Percentiles rank a stretch among this genome's conserved stretches.
Conservation (phyloP, 2,888 invertebrate genomes). For the Epinotia nisella region DNA sequence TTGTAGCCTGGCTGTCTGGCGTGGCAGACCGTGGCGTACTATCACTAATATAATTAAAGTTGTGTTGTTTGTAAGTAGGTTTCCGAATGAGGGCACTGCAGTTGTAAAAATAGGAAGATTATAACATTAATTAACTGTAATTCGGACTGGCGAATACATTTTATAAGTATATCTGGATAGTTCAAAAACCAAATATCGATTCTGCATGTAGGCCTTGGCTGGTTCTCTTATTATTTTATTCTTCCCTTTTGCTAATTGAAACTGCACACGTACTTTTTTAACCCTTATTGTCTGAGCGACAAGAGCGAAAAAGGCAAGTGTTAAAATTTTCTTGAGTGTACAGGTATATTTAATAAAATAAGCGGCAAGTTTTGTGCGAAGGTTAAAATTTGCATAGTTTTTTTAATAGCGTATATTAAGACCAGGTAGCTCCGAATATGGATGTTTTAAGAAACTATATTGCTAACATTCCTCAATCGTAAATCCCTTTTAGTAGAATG, state of each 20-base stretch:
- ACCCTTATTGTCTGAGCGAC: too few species aligned
- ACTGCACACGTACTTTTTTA: too few species aligned
- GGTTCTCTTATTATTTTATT: too few species aligned
- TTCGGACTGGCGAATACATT: background rate
- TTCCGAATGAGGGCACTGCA: background rate
- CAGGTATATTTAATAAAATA: background rate
- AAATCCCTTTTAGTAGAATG: background rate
- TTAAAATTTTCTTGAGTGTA: too few species aligned
- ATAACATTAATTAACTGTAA: background rate
- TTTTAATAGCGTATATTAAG: background rate
- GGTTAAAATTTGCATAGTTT: conserved; percentile 19
- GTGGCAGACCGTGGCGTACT: background rate
- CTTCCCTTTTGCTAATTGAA: too few species aligned
- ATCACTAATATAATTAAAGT: conserved; percentile 9
- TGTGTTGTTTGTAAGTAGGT: background rate
- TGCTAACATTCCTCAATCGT: conserved; percentile 3
- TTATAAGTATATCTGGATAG: background rate
- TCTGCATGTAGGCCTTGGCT: too few species aligned
- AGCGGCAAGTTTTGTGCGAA: conserved; percentile 5
- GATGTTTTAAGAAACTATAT: background rate
- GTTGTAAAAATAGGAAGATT: background rate
- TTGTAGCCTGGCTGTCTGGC: conserved; percentile 30
- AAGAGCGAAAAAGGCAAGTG: too few species aligned
- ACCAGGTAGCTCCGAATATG: conserved; percentile 18
- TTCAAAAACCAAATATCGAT: background rate